Conservation (phyloP, 2,797 vertebrate genomes). For the Okamejei kenojei region DNA sequence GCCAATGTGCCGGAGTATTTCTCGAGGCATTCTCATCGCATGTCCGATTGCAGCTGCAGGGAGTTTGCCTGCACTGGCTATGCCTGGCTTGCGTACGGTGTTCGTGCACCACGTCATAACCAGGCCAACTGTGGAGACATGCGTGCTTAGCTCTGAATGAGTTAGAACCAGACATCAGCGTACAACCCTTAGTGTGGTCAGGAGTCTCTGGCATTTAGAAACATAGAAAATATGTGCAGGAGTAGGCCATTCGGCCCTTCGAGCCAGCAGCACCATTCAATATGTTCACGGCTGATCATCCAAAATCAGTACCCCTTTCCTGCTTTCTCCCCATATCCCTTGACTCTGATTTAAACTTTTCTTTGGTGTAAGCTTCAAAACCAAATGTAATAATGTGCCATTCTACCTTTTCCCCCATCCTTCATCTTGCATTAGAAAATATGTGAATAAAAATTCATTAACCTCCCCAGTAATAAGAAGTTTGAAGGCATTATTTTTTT, state of each 20-base stretch:
- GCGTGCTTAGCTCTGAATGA: background rate
- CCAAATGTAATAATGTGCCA: background rate
- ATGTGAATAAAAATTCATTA: background rate
- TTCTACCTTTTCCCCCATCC: background rate
- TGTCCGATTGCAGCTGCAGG: no score
- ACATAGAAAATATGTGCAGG: no score
- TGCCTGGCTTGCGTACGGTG: background rate
- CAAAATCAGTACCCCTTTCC: no score
- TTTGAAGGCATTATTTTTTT: background rate
- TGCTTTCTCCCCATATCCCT: no score
- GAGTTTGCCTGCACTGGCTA: background rate
- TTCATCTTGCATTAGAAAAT: no score
- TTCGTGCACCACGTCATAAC: background rate
- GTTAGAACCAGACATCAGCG: background rate
- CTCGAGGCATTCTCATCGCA: background rate
- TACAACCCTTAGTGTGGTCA: background rate
- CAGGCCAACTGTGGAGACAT: no score
- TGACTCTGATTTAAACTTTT: background rate
- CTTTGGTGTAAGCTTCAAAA: background rate
- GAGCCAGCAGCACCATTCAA: no score
- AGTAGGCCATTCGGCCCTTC: no score
- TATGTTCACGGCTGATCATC: no score
- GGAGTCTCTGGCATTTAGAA: background rate
- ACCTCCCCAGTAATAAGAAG: background rate
- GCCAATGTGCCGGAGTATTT: no score